Evolutionary conservation across 2,797 vertebrate genomes (phyloP), one percentile per base, ranked within the genome.

Genomic region (Aphelocoma californica): DNA sequence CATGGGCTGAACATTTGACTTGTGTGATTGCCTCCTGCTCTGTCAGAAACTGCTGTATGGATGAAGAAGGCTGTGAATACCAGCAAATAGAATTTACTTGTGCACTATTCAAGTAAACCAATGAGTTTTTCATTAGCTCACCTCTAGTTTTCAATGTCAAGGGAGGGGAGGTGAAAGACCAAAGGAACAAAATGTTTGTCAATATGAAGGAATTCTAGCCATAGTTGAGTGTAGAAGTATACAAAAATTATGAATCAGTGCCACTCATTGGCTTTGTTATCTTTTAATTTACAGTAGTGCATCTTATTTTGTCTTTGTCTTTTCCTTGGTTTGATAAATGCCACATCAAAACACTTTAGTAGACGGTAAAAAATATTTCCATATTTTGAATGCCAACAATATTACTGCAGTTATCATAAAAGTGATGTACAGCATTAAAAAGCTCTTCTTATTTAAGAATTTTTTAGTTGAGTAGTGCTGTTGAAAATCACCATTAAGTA

Each of bases 311-410:
- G 70, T 47, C 42, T 88, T 93, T 84, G 45, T 60, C 10, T 77
- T 77, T 88, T 83, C n/a, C 53, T 87, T 65, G 11, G 3, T 85
- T 92, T 85, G 61, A 92, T 87, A 88, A 85, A 81, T 89, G 25
- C 16, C 14, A 47, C 53, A 88, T 91, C 64, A 85, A 90, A 97
- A 67, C 67, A 91, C 18, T 90, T 87, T 19, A 71, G 36, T 25
- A 94, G 50, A 58, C 34, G 31, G 10, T 54, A 81, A 92, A 93
- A 95, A 92, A 81, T 65, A 92, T 91, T 96, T 95, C 80, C 34
- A 87, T 74, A 45, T 85, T 82, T 38, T 82, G 67, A 87, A 64
- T 94, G 74, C 31, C 57, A 89, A 67, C n/a, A 61, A 29, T 89
- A 82, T 94, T 91, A 67, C 36, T 85, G 24, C 24, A 91, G 82